Conservation (phyloP, 2,113 vertebrate species). For the Mandrillus leucophaeus region DNA sequence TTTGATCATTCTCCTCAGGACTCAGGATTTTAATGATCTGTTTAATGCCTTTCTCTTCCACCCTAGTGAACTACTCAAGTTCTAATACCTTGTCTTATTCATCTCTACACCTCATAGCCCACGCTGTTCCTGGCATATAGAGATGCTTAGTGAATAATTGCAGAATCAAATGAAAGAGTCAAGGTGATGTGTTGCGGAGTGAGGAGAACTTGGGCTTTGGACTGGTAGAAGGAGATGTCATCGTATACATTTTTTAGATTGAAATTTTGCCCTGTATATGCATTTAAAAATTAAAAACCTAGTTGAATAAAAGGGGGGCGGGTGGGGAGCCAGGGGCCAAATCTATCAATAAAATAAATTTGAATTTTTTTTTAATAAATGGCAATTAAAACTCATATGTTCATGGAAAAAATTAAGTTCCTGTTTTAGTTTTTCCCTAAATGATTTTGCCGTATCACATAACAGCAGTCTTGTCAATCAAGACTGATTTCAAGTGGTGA, state of each 20-base stretch:
- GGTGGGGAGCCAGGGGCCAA: not conserved
- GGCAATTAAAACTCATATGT: not conserved
- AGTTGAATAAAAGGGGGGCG: not conserved
- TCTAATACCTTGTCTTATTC: not conserved
- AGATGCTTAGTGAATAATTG: not conserved
- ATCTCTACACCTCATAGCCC: not conserved
- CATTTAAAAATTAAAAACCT: conserved; percentile 21
- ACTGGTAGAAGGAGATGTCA: not conserved
- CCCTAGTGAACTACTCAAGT: not conserved
- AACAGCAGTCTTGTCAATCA: conserved; percentile 2
- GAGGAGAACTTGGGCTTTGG: not conserved
- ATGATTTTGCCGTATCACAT: not conserved
- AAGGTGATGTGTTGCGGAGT: not conserved
- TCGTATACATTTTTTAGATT: not conserved
- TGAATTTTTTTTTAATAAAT: not conserved
- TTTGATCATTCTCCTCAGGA: not conserved
- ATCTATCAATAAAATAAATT: not conserved
- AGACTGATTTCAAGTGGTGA: not conserved
- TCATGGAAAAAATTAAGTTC: not conserved
- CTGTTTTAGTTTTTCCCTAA: conserved; percentile 6
- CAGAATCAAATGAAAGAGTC: not conserved
- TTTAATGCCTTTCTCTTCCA: not conserved
- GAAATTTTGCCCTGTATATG: not conserved
- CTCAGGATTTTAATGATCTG: not conserved
- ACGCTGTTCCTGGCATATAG: not conserved